Evolutionary conservation across 2,888 invertebrate genomes (phyloP).

Genomic region (Diaphora mendica): DNA sequence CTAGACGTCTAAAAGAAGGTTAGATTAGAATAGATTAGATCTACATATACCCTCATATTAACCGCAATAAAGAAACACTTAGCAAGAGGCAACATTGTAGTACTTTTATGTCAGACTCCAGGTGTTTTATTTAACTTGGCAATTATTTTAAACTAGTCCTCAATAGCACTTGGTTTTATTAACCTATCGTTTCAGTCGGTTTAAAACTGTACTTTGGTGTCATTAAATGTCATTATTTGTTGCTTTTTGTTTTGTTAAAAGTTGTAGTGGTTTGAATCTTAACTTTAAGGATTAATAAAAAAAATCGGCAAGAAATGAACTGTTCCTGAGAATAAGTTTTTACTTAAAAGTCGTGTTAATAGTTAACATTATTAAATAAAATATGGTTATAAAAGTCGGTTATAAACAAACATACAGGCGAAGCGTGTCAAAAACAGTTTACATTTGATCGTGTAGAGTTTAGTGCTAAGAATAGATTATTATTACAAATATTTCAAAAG

Average conservation of each 20-base stretch:
- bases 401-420: no score
- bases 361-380: no score
- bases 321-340: not conserved
- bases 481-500: no score
- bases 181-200: conserved; percentile 25
- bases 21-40: not conserved
- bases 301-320: not conserved
- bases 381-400: no score
- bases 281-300: not conserved
- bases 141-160: conserved; percentile 37
- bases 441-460: no score
- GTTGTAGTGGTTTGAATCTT: not conserved
- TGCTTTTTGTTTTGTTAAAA: not conserved
- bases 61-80: conserved; percentile 2
- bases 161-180: conserved; percentile 31
- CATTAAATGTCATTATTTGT: conserved; percentile 35
- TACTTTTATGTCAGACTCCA: conserved; percentile 16
- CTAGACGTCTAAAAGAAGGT: not conserved
- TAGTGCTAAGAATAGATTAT: no score
- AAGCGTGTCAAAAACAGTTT: no score
- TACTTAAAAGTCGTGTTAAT: no score
- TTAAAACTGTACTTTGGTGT: conserved; percentile 33
- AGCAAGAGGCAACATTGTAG: not conserved
- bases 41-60: not conserved
- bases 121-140: conserved; percentile 24